phyloP scores from a whole-genome alignment of 2,113 vertebrate species.

The Mus pahari region DNA sequence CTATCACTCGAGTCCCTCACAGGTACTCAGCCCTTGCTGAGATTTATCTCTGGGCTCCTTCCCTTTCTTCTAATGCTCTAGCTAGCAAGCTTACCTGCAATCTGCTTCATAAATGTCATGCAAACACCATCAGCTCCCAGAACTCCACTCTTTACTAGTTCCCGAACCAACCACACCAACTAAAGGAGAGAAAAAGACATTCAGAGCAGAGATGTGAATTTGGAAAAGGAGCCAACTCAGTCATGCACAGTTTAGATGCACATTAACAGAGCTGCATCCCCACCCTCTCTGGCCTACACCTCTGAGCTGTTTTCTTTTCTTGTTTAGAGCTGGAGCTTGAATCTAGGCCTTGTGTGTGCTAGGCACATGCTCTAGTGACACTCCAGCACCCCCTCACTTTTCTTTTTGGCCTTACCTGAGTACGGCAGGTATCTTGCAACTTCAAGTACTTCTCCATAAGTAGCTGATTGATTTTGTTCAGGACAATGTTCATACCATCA shows the following conservation, averaged over 20 bases:
- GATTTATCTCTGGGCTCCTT: background rate
- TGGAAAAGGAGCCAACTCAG: background rate
- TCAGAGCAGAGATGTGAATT: background rate
- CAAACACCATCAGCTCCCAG: slow-evolving; percentile 94
- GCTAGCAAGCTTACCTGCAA: slow-evolving; percentile 89
- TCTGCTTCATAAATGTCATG: slow-evolving; percentile 98
- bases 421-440: slow-evolving; percentile 92
- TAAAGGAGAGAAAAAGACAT: slow-evolving; percentile 71
- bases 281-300: accelerated
- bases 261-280: background rate
- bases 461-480: slow-evolving; percentile 97
- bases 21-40: background rate
- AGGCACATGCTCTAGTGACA: background rate
- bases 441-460: slow-evolving; percentile 98
- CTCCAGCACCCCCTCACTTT: background rate
- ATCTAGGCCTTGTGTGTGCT: background rate
- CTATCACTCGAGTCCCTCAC: background rate
- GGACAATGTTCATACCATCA: slow-evolving; percentile 94
- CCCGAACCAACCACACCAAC: slow-evolving; percentile 96
- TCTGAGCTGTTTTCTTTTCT: background rate
- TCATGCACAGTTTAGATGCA: background rate
- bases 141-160: slow-evolving; percentile 95
- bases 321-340: background rate
- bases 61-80: background rate
- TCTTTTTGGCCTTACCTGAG: slow-evolving; percentile 85